Percentiles rank a stretch among this genome's conserved stretches.
phyloP scores from a whole-genome alignment of 2,113 vertebrate genomes.

The Lampris megalopsis region DNA sequence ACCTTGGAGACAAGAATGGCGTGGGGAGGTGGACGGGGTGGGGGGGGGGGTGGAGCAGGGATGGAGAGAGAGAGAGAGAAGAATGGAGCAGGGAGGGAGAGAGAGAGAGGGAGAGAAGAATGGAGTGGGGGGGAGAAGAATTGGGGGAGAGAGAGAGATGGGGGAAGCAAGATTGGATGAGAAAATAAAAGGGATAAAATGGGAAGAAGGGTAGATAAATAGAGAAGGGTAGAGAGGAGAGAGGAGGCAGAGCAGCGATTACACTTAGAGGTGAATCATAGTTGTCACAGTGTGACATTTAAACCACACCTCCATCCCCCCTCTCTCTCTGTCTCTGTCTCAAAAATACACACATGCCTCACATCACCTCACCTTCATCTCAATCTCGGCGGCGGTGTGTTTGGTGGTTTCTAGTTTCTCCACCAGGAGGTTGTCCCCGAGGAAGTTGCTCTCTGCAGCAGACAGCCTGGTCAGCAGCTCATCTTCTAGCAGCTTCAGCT shows the following conservation, averaged over 20 bases:
- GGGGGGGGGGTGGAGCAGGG: not conserved
- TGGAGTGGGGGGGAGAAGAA: not conserved
- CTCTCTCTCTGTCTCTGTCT: not conserved
- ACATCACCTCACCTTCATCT: conserved; percentile 80
- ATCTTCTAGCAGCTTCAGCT: conserved; percentile 87
- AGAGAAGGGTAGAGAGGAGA: conserved; percentile 1
- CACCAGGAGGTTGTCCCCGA: conserved; percentile 79
- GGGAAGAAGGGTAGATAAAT: not conserved
- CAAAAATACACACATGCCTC: not conserved
- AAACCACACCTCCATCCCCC: not conserved
- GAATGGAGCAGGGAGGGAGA: not conserved
- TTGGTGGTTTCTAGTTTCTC: conserved; percentile 87
- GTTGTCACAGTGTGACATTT: too few species aligned
- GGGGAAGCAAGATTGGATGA: not conserved
- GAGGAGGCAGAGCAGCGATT: not conserved
- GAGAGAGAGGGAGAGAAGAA: not conserved
- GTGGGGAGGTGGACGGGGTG: not conserved
- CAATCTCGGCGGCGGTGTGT: conserved; percentile 82
- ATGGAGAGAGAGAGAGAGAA: not conserved
- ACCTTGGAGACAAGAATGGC: conserved; percentile 64
- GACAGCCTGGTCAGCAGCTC: conserved; percentile 82
- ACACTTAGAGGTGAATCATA: too few species aligned
- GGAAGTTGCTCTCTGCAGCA: conserved; percentile 83
- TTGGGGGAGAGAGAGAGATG: not conserved
- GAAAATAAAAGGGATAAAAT: not conserved